Evolutionary conservation across 2,888 invertebrate species (phyloP).

Genomic region (Sturmia bella): DNA sequence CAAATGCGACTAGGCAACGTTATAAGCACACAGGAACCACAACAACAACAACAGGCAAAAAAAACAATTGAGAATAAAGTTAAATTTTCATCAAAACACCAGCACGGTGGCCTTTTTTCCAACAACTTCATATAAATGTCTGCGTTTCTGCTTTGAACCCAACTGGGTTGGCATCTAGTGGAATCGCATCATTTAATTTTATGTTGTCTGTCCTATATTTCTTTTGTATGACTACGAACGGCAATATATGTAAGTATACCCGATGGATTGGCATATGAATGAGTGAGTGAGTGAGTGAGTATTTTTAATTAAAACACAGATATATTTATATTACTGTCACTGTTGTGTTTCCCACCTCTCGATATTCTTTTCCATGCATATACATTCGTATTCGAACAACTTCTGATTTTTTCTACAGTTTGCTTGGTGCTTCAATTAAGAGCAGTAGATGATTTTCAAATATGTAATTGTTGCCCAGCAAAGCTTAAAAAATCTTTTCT

Average conservation of each 20-base stretch:
- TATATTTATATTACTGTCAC: constrained; percentile 74
- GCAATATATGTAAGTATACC: constrained; percentile 26
- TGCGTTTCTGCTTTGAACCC: constrained; percentile 34
- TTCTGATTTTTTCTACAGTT: constrained; percentile 30
- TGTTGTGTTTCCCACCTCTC: constrained; percentile 47
- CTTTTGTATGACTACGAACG: neutral
- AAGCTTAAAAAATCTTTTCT: neutral
- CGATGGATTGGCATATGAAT: constrained; percentile 28
- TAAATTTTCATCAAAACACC: constrained; percentile 53
- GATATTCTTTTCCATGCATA: neutral
- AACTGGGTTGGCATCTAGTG: constrained; percentile 42
- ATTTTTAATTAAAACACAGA: constrained; percentile 79
- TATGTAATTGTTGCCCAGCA: constrained; percentile 9
- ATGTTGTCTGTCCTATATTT: constrained; percentile 17
- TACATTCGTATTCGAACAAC: neutral
- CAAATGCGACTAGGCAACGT: constrained; percentile 18
- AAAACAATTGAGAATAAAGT: constrained; percentile 37
- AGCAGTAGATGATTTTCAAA: constrained; percentile 1
- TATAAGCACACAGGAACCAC: neutral
- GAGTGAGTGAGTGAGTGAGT: constrained; percentile 44
- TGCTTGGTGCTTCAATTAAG: constrained; percentile 1
- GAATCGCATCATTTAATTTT: constrained; percentile 37
- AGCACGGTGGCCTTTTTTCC: constrained; percentile 60
- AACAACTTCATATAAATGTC: constrained; percentile 45
- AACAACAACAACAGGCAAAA: neutral